Conservation (phyloP, 2,797 vertebrate genomes). For the Clarias platycephalus region DNA sequence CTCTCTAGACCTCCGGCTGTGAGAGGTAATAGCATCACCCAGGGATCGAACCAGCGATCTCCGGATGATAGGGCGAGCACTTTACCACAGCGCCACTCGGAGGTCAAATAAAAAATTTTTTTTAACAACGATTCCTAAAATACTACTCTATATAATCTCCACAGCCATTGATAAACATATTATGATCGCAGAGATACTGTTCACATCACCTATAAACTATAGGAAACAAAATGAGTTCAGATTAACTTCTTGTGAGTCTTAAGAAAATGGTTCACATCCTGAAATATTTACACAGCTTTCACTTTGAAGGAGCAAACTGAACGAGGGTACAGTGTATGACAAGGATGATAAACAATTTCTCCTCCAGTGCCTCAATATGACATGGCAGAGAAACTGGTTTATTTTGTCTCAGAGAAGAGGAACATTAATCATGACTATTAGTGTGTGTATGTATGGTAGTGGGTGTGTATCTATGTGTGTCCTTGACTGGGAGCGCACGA, state of each 20-base stretch:
- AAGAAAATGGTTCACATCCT: constrained; percentile 14
- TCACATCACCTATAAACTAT: neutral
- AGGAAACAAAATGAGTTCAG: neutral
- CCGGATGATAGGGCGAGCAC: too few species aligned
- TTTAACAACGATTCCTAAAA: neutral
- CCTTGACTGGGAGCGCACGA: constrained; percentile 44
- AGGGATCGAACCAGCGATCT: too few species aligned
- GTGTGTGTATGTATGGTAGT: constrained; percentile 42
- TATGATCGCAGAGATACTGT: neutral
- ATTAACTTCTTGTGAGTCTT: neutral
- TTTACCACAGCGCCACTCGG: too few species aligned
- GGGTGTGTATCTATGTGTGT: constrained; percentile 38
- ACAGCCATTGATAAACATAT: neutral
- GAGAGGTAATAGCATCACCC: too few species aligned
- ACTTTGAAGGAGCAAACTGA: constrained; percentile 42
- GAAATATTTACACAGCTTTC: constrained; percentile 52
- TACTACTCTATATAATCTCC: neutral
- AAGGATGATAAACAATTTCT: constrained; percentile 58
- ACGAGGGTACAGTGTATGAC: constrained; percentile 39
- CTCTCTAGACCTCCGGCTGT: too few species aligned
- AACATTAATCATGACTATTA: constrained; percentile 60
- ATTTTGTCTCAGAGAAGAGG: constrained; percentile 51
- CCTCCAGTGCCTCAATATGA: constrained; percentile 48
- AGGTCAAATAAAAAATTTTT: too few species aligned
- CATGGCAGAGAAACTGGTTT: constrained; percentile 54